phyloP scores from a whole-genome alignment of 2,888 invertebrate species.

The Scaptomyza cyrtandrae region DNA sequence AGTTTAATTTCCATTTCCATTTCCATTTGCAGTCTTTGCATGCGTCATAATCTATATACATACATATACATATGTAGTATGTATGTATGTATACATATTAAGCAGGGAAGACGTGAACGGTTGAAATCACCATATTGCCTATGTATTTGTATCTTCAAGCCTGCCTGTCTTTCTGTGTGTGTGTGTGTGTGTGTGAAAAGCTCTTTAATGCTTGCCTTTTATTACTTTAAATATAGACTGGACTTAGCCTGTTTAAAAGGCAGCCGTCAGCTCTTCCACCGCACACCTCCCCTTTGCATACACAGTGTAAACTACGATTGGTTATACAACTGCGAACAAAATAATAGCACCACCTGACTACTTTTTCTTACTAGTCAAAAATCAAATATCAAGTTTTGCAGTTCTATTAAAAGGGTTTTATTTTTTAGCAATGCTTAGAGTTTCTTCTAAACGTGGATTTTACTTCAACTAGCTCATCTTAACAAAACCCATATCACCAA shows the following conservation, averaged over 20 bases:
- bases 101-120: slow-evolving; percentile 47
- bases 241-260: slow-evolving; percentile 60
- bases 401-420: too few species aligned
- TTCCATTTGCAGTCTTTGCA: slow-evolving; percentile 13
- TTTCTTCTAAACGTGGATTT: too few species aligned
- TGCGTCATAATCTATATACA: slow-evolving; percentile 50
- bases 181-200: slow-evolving; percentile 17
- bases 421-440: too few species aligned
- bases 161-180: too few species aligned
- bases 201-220: slow-evolving; percentile 59
- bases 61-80: too few species aligned
- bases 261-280: not conserved
- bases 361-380: too few species aligned
- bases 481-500: too few species aligned
- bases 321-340: slow-evolving; percentile 1
- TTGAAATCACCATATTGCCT: slow-evolving; percentile 40
- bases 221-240: slow-evolving; percentile 80
- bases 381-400: too few species aligned
- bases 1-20: slow-evolving; percentile 10
- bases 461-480: too few species aligned
- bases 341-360: too few species aligned
- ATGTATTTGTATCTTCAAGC: too few species aligned
- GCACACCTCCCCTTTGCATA: slow-evolving; percentile 1
- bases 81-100: not conserved
- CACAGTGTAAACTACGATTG: slow-evolving; percentile 31